Evolutionary conservation across 2,888 invertebrate species (phyloP).

Genomic region (Xestoiulus laeticollis): DNA sequence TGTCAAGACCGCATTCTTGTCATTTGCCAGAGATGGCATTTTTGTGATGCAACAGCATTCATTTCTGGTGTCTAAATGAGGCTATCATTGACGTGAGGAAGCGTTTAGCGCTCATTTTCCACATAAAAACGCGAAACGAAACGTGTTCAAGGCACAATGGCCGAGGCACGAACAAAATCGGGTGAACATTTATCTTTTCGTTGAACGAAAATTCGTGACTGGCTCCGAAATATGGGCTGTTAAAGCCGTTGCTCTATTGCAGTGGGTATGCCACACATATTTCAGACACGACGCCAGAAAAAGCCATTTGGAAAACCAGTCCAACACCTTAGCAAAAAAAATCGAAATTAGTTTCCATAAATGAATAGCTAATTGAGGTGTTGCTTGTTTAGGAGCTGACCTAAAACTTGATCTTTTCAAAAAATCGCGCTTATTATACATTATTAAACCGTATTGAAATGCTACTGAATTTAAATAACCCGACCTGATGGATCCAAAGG

Average conservation of each 20-base stretch:
- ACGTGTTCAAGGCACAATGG: too few species aligned
- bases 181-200: neutral
- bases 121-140: neutral
- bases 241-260: neutral
- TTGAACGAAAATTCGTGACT: neutral
- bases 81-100: neutral
- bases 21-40: neutral
- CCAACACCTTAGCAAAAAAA: neutral
- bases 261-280: neutral
- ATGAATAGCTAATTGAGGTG: conserved; percentile 26
- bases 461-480: conserved; percentile 12
- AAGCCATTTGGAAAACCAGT: neutral
- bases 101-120: neutral
- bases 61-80: neutral
- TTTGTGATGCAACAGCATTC: neutral
- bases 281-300: neutral
- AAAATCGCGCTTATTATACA: neutral
- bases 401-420: conserved; percentile 18
- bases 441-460: conserved; percentile 11
- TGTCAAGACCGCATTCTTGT: neutral
- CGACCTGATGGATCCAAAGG: neutral
- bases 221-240: neutral
- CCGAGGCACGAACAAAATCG: neutral
- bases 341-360: conserved; percentile 9
- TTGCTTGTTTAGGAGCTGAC: conserved; percentile 26